Conservation (phyloP, 2,113 vertebrate species). For the Megaleporinus macrocephalus region DNA sequence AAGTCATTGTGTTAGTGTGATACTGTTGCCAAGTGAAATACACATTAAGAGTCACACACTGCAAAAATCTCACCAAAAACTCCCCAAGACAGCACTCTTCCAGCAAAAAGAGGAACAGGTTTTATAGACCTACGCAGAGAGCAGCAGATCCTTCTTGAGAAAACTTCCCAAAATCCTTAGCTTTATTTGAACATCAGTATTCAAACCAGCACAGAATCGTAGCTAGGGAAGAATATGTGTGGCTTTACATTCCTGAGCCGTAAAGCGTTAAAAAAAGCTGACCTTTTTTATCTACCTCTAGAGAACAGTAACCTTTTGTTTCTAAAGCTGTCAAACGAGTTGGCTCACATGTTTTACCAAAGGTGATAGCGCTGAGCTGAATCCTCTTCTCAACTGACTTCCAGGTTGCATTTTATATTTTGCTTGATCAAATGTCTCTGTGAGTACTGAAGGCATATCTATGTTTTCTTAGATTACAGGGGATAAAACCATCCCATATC, state of each 20-base stretch:
- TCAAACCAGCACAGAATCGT: not conserved
- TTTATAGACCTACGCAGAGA: not conserved
- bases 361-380: slow-evolving; percentile 48
- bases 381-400: slow-evolving; percentile 12
- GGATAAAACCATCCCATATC: not conserved
- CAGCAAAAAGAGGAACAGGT: not conserved
- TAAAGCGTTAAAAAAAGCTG: slow-evolving; percentile 42
- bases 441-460: not conserved
- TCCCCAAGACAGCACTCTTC: not conserved
- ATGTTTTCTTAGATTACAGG: not conserved
- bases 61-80: not conserved
- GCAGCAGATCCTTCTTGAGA: not conserved
- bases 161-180: not conserved
- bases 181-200: not conserved
- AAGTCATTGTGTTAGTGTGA: not conserved
- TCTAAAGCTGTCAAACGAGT: slow-evolving; percentile 71
- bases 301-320: slow-evolving; percentile 54
- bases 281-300: slow-evolving; percentile 56
- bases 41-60: not conserved
- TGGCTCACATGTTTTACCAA: slow-evolving; percentile 65
- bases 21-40: not conserved
- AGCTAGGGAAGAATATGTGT: not conserved
- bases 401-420: not conserved
- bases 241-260: not conserved
- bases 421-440: not conserved